Conservation (phyloP, 2,113 vertebrate genomes). For the Albula glossodonta region DNA sequence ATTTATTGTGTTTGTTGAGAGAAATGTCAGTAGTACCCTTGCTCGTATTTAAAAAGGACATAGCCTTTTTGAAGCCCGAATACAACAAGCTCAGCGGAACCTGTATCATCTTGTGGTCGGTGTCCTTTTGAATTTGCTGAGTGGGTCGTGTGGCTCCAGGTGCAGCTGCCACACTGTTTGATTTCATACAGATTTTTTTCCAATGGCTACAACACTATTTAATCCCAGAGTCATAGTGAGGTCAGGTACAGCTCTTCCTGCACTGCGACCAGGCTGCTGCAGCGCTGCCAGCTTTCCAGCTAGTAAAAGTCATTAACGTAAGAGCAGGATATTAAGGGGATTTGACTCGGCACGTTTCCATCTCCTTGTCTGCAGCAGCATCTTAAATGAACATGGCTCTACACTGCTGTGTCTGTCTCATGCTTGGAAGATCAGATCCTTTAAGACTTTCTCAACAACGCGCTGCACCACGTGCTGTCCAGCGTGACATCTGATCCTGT, state of each 20-base stretch:
- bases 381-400: not conserved
- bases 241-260: not conserved
- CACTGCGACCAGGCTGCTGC: not conserved
- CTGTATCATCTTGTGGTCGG: not conserved
- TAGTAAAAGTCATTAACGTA: conserved; percentile 32
- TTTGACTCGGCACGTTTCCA: not conserved
- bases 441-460: too few relatives aligned
- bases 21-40: too few relatives aligned
- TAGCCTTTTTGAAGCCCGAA: too few relatives aligned
- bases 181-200: not conserved
- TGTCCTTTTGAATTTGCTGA: not conserved
- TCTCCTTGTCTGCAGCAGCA: conserved; percentile 1
- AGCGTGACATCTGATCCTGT: conserved; percentile 59
- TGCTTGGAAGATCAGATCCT: not conserved
- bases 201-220: not conserved
- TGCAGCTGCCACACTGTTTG: not conserved
- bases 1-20: too few relatives aligned
- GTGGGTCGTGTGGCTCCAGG: not conserved
- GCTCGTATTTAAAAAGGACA: too few relatives aligned
- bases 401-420: not conserved
- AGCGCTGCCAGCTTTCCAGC: conserved; percentile 28
- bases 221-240: not conserved
- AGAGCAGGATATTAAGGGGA: conserved; percentile 29
- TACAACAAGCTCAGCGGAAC: not conserved
- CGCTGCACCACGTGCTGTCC: conserved; percentile 22